Conservation (phyloP, 2,888 invertebrate genomes). For the Eugnorisma glareosa region DNA sequence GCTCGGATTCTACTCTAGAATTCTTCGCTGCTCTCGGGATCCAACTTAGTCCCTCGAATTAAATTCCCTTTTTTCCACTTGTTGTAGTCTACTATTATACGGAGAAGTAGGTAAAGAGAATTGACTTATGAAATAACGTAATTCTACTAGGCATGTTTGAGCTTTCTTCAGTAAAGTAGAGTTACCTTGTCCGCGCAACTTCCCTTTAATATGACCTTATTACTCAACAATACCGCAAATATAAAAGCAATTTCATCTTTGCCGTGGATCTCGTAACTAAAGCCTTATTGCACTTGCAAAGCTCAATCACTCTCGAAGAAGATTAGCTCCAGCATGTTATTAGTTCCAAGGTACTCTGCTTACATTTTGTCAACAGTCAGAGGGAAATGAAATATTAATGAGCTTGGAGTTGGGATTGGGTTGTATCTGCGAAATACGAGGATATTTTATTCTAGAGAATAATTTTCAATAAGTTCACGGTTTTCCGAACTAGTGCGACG, state of each 20-base stretch:
- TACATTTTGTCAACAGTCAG: neutral
- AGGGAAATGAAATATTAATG: neutral
- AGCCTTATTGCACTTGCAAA: neutral
- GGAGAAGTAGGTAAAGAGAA: neutral
- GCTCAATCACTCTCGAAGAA: neutral
- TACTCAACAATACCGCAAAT: neutral
- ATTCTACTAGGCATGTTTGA: neutral
- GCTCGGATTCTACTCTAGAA: too few relatives aligned
- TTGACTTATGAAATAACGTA: neutral
- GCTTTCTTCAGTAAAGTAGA: neutral
- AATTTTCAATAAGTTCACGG: neutral
- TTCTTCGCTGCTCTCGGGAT: too few relatives aligned
- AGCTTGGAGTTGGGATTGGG: neutral
- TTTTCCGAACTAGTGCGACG: neutral
- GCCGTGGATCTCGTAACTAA: neutral
- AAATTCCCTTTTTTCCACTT: too few relatives aligned
- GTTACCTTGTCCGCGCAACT: neutral
- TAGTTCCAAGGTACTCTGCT: neutral
- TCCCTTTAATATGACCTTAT: neutral
- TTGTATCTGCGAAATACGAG: slow-evolving; percentile 1
- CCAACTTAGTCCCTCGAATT: too few relatives aligned
- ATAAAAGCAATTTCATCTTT: neutral
- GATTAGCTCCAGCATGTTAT: neutral
- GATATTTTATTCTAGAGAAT: neutral
- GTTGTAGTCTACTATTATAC: too few relatives aligned